These are phyloP conservation scores for Drosophila formosana DNA, from an alignment of 2,888 invertebrate species.

Conservation along the genomic window DNA sequence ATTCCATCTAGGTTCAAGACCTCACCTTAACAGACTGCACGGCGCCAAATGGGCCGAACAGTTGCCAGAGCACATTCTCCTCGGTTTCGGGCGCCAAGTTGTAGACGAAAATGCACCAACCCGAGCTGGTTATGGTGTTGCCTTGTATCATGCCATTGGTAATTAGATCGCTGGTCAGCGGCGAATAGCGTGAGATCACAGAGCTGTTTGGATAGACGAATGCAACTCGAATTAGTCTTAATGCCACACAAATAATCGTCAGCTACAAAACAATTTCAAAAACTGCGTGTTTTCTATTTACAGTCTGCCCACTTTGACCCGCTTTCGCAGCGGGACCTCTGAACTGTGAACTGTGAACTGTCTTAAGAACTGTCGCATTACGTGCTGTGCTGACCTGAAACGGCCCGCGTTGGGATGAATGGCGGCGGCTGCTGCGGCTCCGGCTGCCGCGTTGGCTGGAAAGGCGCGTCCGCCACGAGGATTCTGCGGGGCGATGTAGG, in stretches of 20 bases:
- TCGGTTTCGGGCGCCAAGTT: conserved; percentile 98
- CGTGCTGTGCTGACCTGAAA: conserved; percentile 79
- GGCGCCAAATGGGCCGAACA: conserved; percentile 98
- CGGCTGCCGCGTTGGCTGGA: conserved; percentile 88
- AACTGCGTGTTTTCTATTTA: no score
- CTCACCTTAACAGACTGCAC: conserved; percentile 97
- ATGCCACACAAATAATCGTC: no score
- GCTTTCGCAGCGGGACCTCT: no score
- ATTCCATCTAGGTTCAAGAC: no score
- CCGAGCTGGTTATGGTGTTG: conserved; percentile 93
- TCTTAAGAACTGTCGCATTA: background rate
- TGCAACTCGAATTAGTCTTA: background rate
- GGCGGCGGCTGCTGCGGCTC: conserved; percentile 83
- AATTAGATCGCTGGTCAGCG: conserved; percentile 93
- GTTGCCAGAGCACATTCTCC: conserved; percentile 97
- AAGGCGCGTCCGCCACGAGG: conserved; percentile 90
- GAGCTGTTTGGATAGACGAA: conserved; percentile 69
- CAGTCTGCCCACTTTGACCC: no score
- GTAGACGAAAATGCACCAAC: conserved; percentile 95
- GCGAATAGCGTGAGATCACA: conserved; percentile 90
- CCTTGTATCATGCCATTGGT: conserved; percentile 92
- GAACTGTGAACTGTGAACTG: no score
- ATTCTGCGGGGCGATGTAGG: conserved; percentile 92
- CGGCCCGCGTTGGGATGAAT: conserved; percentile 85
- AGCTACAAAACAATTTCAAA: no score